Base-by-base conservation (phyloP, 1,140 invertebrate species). In the Aphidius gifuensis region DNA sequence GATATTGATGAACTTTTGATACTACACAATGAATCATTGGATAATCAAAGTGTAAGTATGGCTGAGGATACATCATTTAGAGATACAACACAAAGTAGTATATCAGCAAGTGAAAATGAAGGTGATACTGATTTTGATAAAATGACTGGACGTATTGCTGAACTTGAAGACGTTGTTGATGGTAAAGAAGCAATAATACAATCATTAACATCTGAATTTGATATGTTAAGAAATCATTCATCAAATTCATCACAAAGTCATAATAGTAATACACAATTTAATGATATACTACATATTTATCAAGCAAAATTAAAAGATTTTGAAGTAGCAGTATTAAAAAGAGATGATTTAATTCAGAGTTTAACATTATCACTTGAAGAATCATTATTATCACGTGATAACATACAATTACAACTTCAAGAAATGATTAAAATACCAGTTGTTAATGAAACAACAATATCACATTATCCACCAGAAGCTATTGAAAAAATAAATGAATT, bases 41-140 rank as follows among this genome's bases (percentile, higher is more conserved):
- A 68, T 48, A 62, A 61, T 5, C 70, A 59, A 55, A 69, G 65
- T 50, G 60, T 64, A 42, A 64, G 64, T 32, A 61, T 60, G 38
- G 67, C 69, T 11, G 75, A 77, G 45, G 72, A 69, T 46, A 60
- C 65, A 44, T 75, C 72, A 0, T 76, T 71, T 3, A 68, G 69
- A 50, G 76, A 78, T 47, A 57, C 77, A 38, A 76, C 75, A 2
- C 68, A 77, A 32, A 76, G 74, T 23, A 78, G 75, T 23, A 69
- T 78, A 9, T 78, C 75, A n/a, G 74, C 79, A 68, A 80, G 78
- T 38, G 80, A 81, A 65, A 78, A 77, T 50, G 79, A 81, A 61
- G 77, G 72, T 6, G 78, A 81, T 61, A 72, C 67, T n/a, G 78
- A 81, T 59, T 67, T 80, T 9, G 79, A 81, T 59, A 75, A 74